These are phyloP conservation scores for Neelides folsomi DNA, from an alignment of 2,888 invertebrate species.

Conservation along the genomic window DNA sequence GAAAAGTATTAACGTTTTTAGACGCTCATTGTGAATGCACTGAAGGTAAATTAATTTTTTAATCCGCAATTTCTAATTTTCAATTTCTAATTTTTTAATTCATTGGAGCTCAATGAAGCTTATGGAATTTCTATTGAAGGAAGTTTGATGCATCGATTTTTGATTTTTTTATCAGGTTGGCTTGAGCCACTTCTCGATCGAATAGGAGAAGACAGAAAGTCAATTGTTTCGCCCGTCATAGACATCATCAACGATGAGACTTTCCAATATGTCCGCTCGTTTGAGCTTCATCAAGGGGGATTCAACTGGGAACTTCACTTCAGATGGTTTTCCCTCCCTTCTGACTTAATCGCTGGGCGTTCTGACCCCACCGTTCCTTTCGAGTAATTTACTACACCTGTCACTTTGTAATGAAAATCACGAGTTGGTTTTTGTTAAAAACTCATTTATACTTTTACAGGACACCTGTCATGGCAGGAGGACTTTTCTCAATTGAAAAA, in stretches of 20 bases:
- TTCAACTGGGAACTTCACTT: conserved; percentile 96
- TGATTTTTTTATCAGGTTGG: conserved; percentile 47
- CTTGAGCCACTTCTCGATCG: conserved; percentile 57
- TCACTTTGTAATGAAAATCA: no score
- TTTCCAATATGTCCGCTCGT: conserved; percentile 84
- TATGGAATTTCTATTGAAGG: background rate
- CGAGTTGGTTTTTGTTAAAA: background rate
- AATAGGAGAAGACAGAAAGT: conserved; percentile 49
- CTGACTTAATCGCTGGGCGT: conserved; percentile 22
- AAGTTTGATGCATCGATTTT: background rate
- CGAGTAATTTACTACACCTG: conserved; percentile 36
- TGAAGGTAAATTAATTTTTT: conserved; percentile 45
- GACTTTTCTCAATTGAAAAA: conserved; percentile 75
- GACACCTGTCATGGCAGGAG: conserved; percentile 88
- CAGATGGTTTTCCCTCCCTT: conserved; percentile 37
- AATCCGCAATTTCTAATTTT: background rate
- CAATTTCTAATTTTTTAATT: background rate
- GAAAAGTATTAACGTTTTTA: conserved; percentile 70
- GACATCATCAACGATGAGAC: conserved; percentile 93
- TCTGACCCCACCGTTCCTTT: conserved; percentile 39
- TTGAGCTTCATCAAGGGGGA: conserved; percentile 94
- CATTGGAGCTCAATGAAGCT: conserved; percentile 4
- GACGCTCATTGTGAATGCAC: conserved; percentile 91
- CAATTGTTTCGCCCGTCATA: conserved; percentile 69
- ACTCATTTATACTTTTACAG: conserved; percentile 36